Evolutionary conservation across 2,113 vertebrate genomes (phyloP), one percentile per base, ranked within the genome.

Genomic region (Calyptomena viridis): DNA sequence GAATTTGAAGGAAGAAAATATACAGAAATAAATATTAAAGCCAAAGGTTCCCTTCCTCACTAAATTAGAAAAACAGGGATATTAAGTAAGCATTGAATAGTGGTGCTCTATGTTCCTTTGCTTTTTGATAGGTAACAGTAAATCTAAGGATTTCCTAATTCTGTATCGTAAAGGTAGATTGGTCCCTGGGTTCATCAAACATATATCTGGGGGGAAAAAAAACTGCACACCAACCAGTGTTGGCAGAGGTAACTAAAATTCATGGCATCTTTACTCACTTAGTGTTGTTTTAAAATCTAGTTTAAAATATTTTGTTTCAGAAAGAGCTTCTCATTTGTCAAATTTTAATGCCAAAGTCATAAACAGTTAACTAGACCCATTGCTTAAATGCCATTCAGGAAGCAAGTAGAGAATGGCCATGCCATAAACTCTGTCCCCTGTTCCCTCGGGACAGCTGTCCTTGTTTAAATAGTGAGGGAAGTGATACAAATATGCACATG

Each of bases 401-500:
- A 75, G 47, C n/a, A 37, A n/a, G 35, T 2, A 19, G 44, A 39
- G 44, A 80, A 28, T 6, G 64, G 12, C 13, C 9, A 3, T n/a
- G 33, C 77, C 21, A 23, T 55, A 8, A 72, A 42, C 28, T n/a
- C 20, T 40, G 40, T 76, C 30, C 58, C 14, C 21, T 24, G 31
- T 11, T 90, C 75, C 47, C n/a, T 53, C 0, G 2, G 78, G 69
- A 35, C 24, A n/a, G 30, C 25, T 9, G 13, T 42, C 40, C 46
- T 14, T 33, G 33, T 56, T 25, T 44, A 33, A 84, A 33, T 25
- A 46, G 30, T 3, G 23, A 22, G 63, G 35, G 73, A 52, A 33
- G 28, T 39, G 50, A 8, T 19, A 28, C 14, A 17, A n/a, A 31
- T 4, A 4, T 1, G 9, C 9, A 6, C 2, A 1, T 37, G n/a